These are phyloP conservation scores for Xiphorhynchus elegans DNA, from an alignment of 2,113 vertebrate species.

Conservation along the genomic window DNA sequence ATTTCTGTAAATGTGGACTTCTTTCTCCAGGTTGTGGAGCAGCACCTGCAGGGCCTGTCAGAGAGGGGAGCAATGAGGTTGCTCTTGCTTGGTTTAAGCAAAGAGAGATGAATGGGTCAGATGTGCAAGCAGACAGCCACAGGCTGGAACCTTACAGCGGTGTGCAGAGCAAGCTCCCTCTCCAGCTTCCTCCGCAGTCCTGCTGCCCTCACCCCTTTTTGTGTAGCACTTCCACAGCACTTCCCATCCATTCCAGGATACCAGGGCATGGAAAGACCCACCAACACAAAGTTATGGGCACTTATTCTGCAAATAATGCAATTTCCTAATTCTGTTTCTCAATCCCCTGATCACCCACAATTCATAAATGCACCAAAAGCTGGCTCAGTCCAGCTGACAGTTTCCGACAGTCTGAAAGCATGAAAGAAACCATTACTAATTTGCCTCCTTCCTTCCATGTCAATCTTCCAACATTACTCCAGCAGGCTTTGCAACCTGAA, in stretches of 20 bases:
- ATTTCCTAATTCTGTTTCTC: not conserved
- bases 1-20: not conserved
- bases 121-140: not conserved
- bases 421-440: not conserved
- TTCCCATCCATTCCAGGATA: not conserved
- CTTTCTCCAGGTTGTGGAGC: not conserved
- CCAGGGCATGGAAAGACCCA: not conserved
- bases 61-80: fast-evolving
- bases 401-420: not conserved
- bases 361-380: not conserved
- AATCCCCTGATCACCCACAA: not conserved
- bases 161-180: not conserved
- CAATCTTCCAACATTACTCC: not conserved
- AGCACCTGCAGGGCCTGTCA: slow-evolving; percentile 54
- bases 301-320: not conserved
- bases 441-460: not conserved
- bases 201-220: not conserved
- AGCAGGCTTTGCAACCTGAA: not conserved
- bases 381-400: not conserved
- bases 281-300: not conserved
- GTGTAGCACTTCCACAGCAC: not conserved
- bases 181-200: not conserved
- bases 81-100: not conserved
- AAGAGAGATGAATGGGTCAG: not conserved
- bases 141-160: not conserved